Conservation (phyloP, 2,888 invertebrate genomes). For the Andrena hattorfiana region DNA sequence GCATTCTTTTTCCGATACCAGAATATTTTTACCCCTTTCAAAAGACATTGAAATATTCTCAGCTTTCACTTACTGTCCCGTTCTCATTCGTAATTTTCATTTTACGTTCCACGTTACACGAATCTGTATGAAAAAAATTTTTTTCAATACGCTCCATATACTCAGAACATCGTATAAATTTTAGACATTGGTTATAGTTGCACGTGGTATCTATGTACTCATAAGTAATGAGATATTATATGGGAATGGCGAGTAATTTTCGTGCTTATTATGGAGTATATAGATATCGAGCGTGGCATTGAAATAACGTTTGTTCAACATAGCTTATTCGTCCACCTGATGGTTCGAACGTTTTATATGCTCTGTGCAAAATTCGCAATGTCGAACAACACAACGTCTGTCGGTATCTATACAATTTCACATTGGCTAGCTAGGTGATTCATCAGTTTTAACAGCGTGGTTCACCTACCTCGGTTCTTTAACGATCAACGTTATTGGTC, state of each 20-base stretch:
- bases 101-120: neutral
- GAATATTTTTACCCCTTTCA: no score
- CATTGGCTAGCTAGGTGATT: constrained; percentile 66
- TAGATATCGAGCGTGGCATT: constrained; percentile 4
- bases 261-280: constrained; percentile 5
- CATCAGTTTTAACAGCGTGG: constrained; percentile 64
- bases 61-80: no score
- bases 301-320: constrained; percentile 16
- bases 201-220: neutral
- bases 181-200: neutral
- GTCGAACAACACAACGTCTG: constrained; percentile 46
- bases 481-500: constrained; percentile 69
- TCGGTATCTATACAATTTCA: constrained; percentile 68
- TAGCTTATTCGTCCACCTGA: neutral
- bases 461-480: constrained; percentile 61
- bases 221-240: neutral
- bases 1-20: no score
- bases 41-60: no score
- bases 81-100: no score
- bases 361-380: constrained; percentile 32
- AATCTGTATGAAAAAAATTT: neutral
- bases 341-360: neutral
- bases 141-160: no score
- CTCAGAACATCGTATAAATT: neutral
- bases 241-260: constrained; percentile 5